Conservation (phyloP, 92 coral and sea anemone species). For the Isaurus tuberculatus region DNA sequence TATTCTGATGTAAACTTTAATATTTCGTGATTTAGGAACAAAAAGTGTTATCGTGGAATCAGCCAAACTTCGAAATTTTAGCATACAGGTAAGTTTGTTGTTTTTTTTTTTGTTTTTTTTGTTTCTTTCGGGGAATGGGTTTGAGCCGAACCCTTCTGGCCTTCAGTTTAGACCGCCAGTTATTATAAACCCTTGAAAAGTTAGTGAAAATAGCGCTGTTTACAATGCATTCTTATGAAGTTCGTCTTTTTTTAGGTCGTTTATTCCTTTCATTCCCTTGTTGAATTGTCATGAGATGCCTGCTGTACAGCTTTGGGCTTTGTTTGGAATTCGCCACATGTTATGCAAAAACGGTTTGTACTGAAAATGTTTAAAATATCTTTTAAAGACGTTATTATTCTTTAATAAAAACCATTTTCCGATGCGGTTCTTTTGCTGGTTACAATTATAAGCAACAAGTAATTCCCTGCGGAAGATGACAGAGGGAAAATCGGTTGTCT, state of each 20-base stretch:
- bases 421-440: no score
- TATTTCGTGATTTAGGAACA: conserved; percentile 52
- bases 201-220: not conserved
- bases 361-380: not conserved
- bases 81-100: conserved; percentile 59
- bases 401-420: no score
- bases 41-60: conserved; percentile 56
- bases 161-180: no score
- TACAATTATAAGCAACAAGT: no score
- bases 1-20: no score
- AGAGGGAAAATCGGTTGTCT: not conserved
- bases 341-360: conserved; percentile 71
- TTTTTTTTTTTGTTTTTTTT: no score
- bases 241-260: conserved; percentile 75
- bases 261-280: conserved; percentile 70
- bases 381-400: not conserved
- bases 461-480: no score
- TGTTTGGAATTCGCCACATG: conserved; percentile 76
- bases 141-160: no score
- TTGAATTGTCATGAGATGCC: conserved; percentile 60
- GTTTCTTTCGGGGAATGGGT: not conserved
- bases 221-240: not conserved
- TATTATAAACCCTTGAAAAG: not conserved
- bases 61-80: conserved; percentile 66
- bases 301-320: conserved; percentile 81